Base-by-base conservation (phyloP, 2,113 vertebrate species). In the Thinocorus orbignyianus region DNA sequence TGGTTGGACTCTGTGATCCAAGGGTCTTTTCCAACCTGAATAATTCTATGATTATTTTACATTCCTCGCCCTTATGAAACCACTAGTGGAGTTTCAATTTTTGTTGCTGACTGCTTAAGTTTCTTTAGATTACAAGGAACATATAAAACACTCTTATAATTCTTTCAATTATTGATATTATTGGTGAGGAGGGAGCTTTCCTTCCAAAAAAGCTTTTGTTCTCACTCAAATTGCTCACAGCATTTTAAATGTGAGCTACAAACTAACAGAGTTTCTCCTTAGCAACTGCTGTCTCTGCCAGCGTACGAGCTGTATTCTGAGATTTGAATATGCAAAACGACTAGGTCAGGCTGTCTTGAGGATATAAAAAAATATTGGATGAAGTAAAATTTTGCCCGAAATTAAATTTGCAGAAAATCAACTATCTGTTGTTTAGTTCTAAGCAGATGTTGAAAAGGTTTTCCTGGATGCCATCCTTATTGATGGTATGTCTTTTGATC, bases 391-490 rank as follows among this genome's bases (percentile, higher is more conserved):
- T 95, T 96, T 97, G 94, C 96, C 92, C 96, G 95, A 96, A 98
- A 97, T 98, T 96, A 96, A 97, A 96, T 96, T 96, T 97, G 94
- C 52, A 87, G 90, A 92, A 96, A 97, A 96, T 96, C 94, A 89
- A 93, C 76, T 97, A 97, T 97, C 97, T 97, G 97, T 98, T 97
- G 94, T 97, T 96, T 96, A 94, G 95, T 94, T 97, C 96, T 92
- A 91, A 98, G 95, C 97, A 98, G 97, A 98, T 98, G 97, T 97
- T 97, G 96, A 96, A 98, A 98, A 97, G 94, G 89, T 96, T 97
- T 97, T 97, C 95, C 95, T 97, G 96, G 96, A 97, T 97, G 93
- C 82, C 20, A 5, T 97, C 90, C 95, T 97, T 97, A 92, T 88
- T 97, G 96, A 97, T 96, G 97, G 94, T 85, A 93, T 95, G 96